These are phyloP conservation scores for Spisula subtruncata DNA, from an alignment of 2,888 invertebrate species.

Conservation along the genomic window DNA sequence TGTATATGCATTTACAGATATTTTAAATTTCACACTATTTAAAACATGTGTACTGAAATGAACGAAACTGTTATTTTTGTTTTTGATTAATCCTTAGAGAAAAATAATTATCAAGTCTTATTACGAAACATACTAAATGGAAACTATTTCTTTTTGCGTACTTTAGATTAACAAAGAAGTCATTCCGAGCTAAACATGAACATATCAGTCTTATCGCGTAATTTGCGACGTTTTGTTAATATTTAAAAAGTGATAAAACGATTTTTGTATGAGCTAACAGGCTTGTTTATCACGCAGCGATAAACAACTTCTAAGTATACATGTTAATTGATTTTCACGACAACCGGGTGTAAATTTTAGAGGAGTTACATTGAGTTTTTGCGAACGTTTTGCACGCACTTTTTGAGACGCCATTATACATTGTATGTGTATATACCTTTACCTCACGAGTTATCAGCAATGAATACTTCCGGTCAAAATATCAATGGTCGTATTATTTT, in stretches of 20 bases:
- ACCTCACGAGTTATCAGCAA: background rate
- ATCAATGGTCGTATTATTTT: no score
- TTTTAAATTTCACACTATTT: no score
- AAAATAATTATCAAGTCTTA: background rate
- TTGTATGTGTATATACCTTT: background rate
- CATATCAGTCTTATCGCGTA: background rate
- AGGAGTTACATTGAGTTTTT: constrained; percentile 9
- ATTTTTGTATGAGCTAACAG: background rate
- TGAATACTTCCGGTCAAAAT: no score
- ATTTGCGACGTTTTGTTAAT: background rate
- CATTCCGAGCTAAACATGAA: background rate
- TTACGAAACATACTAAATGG: background rate
- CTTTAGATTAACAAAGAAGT: background rate
- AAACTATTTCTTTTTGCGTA: background rate
- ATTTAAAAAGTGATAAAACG: background rate
- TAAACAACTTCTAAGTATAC: constrained; percentile 12
- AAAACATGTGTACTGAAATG: no score
- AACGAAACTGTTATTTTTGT: no score
- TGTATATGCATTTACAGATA: no score
- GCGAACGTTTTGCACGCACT: background rate
- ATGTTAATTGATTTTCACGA: background rate
- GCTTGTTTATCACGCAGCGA: background rate
- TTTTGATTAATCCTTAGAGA: no score
- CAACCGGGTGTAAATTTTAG: background rate
- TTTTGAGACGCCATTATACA: no score